Base-by-base conservation (phyloP, 2,888 invertebrate genomes). In the Ennomos quercinarius region DNA sequence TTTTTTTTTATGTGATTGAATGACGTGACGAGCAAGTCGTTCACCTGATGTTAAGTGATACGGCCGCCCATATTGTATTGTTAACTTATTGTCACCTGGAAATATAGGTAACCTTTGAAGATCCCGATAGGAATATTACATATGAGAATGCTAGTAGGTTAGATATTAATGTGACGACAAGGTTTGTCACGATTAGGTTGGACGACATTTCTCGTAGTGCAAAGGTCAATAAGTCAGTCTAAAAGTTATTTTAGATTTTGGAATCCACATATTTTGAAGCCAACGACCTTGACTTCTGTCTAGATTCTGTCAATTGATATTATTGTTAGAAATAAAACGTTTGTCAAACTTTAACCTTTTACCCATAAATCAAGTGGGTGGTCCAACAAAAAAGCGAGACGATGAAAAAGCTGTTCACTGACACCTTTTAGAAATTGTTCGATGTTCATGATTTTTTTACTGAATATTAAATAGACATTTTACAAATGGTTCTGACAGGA, bases 381-480 rank as follows among this genome's bases (percentile, higher is more conserved):
- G 61, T 62, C 55, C n/a, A 55, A 55, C 48, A 63, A 54, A 64
- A 63, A 62, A 12, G 40, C 48, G 42, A 52, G 43, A 61, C 38
- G 37, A 49, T 52, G 37, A 67, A 67, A 58, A 63, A 63, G 13
- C 27, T 44, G 48, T 38, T 12, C 17, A 56, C 57, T 62, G 64
- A 61, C 54, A 58, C 36, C 50, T 52, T 12, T 49, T 56, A 63
- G 40, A 53, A 41, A 53, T n/a, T 41, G 42, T 36, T 41, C 6
- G 27, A 39, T 13, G 44, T 40, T 44, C 10, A 17, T 27, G 27
- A 27, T 37, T 42, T 54, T 58, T 59, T 54, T 53, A 41, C 35
- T 12, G 10, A 42, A 43, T 46, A 12, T 35, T 27, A 27, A 47
- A 38, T 47, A 39, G 52, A 52, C 57, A 47, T 42, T 58, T 58